These are phyloP conservation scores for Vombatus ursinus DNA, from an alignment of 2,113 vertebrate species.

Conservation along the genomic window DNA sequence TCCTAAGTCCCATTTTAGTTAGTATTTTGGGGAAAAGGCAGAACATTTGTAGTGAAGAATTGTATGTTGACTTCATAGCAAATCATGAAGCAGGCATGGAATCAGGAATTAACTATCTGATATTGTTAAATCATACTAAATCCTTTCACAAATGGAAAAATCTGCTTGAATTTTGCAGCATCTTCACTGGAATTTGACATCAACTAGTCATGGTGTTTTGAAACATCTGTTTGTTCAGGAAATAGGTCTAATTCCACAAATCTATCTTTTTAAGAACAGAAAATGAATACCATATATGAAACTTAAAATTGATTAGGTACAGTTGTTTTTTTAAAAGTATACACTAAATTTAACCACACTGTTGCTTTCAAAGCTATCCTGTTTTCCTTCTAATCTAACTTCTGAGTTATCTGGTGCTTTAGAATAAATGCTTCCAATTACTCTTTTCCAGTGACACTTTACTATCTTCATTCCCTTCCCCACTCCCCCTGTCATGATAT, in stretches of 20 bases:
- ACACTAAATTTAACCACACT: background rate
- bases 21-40: background rate
- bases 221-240: background rate
- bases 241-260: background rate
- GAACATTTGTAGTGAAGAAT: constrained; percentile 13
- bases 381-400: background rate
- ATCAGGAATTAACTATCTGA: constrained; percentile 20
- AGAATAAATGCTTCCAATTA: background rate
- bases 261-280: background rate
- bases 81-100: background rate
- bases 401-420: background rate
- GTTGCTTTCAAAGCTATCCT: background rate
- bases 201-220: background rate
- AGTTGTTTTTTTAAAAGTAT: background rate
- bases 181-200: constrained; percentile 9
- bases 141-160: constrained; percentile 7
- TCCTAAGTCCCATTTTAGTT: constrained; percentile 33
- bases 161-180: constrained; percentile 26
- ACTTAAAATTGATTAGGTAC: constrained; percentile 19
- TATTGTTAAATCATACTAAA: constrained; percentile 22
- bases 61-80: constrained; percentile 22
- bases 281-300: background rate
- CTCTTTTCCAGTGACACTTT: background rate
- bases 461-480: background rate
- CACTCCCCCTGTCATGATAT: background rate